Evolutionary conservation across 2,888 invertebrate genomes (phyloP).

Genomic region (Agonopterix alstromeriana): DNA sequence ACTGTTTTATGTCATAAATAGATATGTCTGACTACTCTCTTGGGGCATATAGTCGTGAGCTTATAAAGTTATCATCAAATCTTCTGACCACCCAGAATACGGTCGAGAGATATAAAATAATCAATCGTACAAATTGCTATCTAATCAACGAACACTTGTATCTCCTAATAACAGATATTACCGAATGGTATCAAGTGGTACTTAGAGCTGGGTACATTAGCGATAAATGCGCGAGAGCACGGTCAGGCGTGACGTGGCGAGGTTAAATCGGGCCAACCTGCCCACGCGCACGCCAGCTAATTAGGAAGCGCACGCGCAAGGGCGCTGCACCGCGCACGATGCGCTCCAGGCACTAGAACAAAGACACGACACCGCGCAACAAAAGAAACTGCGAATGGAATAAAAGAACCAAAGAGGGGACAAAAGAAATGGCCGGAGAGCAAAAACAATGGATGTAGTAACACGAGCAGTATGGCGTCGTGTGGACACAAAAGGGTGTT

Average conservation of each 20-base stretch:
- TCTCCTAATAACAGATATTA: too few species aligned
- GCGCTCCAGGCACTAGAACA: slow-evolving; percentile 30
- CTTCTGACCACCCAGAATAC: not conserved
- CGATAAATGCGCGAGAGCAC: slow-evolving; percentile 23
- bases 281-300: slow-evolving; percentile 65
- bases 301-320: slow-evolving; percentile 69
- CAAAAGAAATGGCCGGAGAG: slow-evolving; percentile 49
- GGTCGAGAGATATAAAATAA: not conserved
- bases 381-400: slow-evolving; percentile 37
- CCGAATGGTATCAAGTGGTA: slow-evolving; percentile 12
- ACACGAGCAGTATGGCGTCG: slow-evolving; percentile 27
- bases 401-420: slow-evolving; percentile 39
- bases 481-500: slow-evolving; percentile 48
- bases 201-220: slow-evolving; percentile 5
- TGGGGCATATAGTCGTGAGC: too few species aligned
- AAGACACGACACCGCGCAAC: slow-evolving; percentile 37
- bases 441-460: slow-evolving; percentile 47
- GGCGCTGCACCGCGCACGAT: slow-evolving; percentile 52
- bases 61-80: not conserved
- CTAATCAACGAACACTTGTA: too few species aligned
- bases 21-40: too few species aligned
- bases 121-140: too few species aligned
- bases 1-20: too few species aligned
- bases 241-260: slow-evolving; percentile 48
- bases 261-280: slow-evolving; percentile 58